Evolutionary conservation across 2,113 vertebrate species (phyloP).

Genomic region (Leptodactylus fuscus): DNA sequence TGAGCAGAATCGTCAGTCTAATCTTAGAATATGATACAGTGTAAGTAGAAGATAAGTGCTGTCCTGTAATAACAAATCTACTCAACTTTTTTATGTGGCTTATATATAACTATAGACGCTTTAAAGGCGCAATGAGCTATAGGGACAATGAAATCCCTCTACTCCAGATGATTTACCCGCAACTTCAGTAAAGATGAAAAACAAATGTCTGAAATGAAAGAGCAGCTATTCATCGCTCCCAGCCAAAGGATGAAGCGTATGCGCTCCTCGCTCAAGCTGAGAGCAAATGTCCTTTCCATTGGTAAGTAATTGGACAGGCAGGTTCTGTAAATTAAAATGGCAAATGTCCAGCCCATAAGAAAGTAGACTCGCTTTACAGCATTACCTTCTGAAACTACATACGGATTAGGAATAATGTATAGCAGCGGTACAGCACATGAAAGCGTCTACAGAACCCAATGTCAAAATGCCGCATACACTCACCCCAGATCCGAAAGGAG

Average conservation of each 20-base stretch:
- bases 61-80: too few relatives aligned
- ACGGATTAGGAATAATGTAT: not conserved
- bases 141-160: not conserved
- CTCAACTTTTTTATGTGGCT: too few relatives aligned
- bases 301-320: not conserved
- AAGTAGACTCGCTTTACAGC: not conserved
- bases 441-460: not conserved
- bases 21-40: too few relatives aligned
- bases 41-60: too few relatives aligned
- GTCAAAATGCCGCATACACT: not conserved
- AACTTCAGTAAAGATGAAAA: not conserved
- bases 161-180: not conserved
- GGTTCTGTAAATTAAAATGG: not conserved
- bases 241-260: not conserved
- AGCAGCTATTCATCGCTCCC: not conserved
- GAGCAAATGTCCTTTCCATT: not conserved
- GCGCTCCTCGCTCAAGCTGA: not conserved
- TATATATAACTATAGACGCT: too few relatives aligned
- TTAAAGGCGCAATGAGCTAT: not conserved
- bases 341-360: not conserved
- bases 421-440: not conserved
- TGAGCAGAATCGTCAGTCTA: too few relatives aligned
- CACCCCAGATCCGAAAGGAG: not conserved
- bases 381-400: not conserved
- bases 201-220: not conserved